Evolutionary conservation across 1,140 invertebrate genomes (phyloP), one percentile per base, ranked within the genome.

Genomic region (Pseudomyrmex dendroicus): DNA sequence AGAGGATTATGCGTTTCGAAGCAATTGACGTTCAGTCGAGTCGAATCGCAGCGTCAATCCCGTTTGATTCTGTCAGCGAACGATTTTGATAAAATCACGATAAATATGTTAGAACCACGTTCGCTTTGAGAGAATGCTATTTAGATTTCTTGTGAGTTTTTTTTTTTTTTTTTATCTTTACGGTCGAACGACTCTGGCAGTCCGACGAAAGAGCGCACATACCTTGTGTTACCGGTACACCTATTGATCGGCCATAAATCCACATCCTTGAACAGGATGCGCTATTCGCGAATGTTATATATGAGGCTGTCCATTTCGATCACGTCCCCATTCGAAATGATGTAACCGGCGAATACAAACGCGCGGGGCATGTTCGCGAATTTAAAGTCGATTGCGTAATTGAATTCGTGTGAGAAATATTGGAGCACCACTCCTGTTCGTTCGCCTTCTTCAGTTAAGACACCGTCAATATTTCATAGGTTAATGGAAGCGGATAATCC

Each of bases 61-160:
- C 52, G 17, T 13, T 54, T 62, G 46, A 46, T 57, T 8, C 17
- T 4, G 12, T 63, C 1, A 7, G 7, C 12, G 7, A 17, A 12
- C 9, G 25, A 35, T 52, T 25, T 54, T 12, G 15, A 64, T 17
- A 63, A 46, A 25, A 56, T 50, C 62, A n/a, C 57, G 12, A 86
- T 73, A 86, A 87, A 87, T 86, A 87, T 64, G 54, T 8, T 57
- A 52, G 46, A 50, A 50, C 17, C 15, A n/a, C 44, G 10, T 59
- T 52, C n/a, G 4, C 15, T n/a, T 86, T 86, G 85, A 56, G 78
- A 46, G 72, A 46, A 57, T 50, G 80, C 80, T 82, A 78, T 84
- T 22, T 22, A 12, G 35, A 12, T 73, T 82, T 61, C 20, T 72
- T 84, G 62, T 25, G 63, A 35, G 0, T 35, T 35, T 35, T 35